Base-by-base conservation (phyloP, 2,888 invertebrate genomes). In the Therioaphis trifolii region DNA sequence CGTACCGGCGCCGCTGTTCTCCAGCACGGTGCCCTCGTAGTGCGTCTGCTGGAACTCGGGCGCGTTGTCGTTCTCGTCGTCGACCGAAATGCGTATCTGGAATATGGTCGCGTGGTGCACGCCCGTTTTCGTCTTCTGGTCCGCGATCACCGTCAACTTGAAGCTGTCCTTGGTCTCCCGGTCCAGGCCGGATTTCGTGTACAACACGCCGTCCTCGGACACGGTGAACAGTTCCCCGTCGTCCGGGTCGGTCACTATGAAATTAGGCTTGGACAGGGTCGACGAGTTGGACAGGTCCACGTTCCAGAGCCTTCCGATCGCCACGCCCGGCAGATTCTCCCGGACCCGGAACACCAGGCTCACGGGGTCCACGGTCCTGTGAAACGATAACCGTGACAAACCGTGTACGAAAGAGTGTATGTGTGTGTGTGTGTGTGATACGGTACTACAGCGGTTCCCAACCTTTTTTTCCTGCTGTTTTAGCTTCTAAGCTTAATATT, bases 1-100 rank as follows among this genome's bases (percentile, higher is more conserved):
- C 0, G 93, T 93, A 11, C 93, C 93, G 58, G 90, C 89, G 14
- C 90, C 89, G 46, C 94, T 92, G 88, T 97, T 96, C 89, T 97
- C 97, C 66, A 90, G 89, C 21, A 97, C 93, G 85, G 91, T 90
- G 1, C 95, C 95, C 87, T 94, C 93, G 88, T 96, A 97, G 0
- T 90, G 88, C 0, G 91, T 88, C 15, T 91, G 89, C 86, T 93
- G 93, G 88, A 97, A 97, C 84, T 92, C 89, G 0, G 97, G 97
- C 4, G 95, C 91, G 87, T 96, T 96, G 87, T 96, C 96, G 87
- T 96, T 96, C 85, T 94, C 94, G 87, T 96, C 96, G 85, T 94
- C 94, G 0, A 96, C 95, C 80, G 92, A 90, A 46, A 96, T 91
- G 15, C 92, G 93, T 0, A 95, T 90, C 89, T 89, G 61, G 27